Evolutionary conservation across 1,140 invertebrate species (phyloP).

Genomic region (Potamilus streckersoni): DNA sequence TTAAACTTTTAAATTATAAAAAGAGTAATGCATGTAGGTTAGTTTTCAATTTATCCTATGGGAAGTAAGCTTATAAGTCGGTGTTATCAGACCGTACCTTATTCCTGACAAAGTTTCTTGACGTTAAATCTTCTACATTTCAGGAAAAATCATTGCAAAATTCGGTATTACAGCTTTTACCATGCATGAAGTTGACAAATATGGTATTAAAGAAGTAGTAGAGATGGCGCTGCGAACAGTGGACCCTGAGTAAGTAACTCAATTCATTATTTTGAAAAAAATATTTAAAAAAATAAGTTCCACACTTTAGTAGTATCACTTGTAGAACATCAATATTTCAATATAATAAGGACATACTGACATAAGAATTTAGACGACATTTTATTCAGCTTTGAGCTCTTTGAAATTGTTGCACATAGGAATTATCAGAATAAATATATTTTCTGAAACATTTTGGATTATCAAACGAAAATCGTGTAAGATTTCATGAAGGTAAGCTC

Average conservation of each 20-base stretch:
- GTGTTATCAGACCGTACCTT: background rate
- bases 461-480: background rate
- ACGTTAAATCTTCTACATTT: slow-evolving; percentile 13
- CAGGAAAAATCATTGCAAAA: slow-evolving; percentile 62
- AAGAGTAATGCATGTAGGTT: background rate
- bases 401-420: background rate
- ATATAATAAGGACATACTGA: too few relatives aligned
- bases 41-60: too few relatives aligned
- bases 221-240: slow-evolving; percentile 67
- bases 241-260: slow-evolving; percentile 55
- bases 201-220: slow-evolving; percentile 81
- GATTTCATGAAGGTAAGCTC: background rate
- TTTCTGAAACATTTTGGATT: background rate
- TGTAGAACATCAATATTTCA: too few relatives aligned
- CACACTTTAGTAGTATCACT: too few relatives aligned
- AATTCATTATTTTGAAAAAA: too few relatives aligned
- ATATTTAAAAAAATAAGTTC: too few relatives aligned
- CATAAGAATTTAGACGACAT: too few relatives aligned
- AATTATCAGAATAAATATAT: background rate
- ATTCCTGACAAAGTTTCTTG: too few relatives aligned
- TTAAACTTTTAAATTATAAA: too few relatives aligned
- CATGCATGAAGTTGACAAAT: slow-evolving; percentile 86
- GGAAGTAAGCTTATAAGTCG: too few relatives aligned
- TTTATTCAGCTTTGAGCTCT: too few relatives aligned
- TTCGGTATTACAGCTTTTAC: slow-evolving; percentile 65